Evolutionary conservation across 2,797 vertebrate genomes (phyloP), one percentile per base, ranked within the genome.

Genomic region (Vultur gryphus): DNA sequence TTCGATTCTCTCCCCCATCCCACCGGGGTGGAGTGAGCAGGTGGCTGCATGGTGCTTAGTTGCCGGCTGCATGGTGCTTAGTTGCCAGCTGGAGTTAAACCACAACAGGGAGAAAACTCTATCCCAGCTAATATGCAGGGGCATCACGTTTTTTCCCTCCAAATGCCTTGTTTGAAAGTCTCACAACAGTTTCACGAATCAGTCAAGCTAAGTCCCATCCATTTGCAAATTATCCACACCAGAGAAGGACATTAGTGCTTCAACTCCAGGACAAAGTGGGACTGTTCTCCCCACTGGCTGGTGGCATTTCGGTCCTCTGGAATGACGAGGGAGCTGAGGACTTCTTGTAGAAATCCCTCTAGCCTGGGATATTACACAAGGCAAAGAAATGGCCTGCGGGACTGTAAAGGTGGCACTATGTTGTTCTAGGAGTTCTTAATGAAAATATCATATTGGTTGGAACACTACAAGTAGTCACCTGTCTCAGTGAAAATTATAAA

Each of bases 121-220:
- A 13, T n/a, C 44, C 69, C 67, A 70, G 49, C 11, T 37, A 73
- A 35, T 24, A n/a, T 41, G 55, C 16, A 54, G 29, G 10, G 10
- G 17, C 7, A 49, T 55, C 17, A 55, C 20, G 8, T 54, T 37
- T 69, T 67, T 70, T 28, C 33, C 29, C 13, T 77, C 29, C 20
- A 65, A 64, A 39, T 31, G 9, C 11, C 70, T 46, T 49, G 11
- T 70, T 55, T 48, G 58, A 89, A 71, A 65, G 21, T 54, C 39
- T 76, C 58, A 76, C 19, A 12, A 1, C 2, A 6, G 9, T 43
- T 80, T 71, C 4, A 12, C 33, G 23, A 51, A 41, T 82, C 7
- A 2, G 29, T 31, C 7, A 25, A 44, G 11, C 3, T 64, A 67
- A 46, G 13, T 31, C 0, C 0, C 19, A 46, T 23, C 29, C 12